phyloP scores from a whole-genome alignment of 2,888 invertebrate species.

The Rhynchonema sp. region DNA sequence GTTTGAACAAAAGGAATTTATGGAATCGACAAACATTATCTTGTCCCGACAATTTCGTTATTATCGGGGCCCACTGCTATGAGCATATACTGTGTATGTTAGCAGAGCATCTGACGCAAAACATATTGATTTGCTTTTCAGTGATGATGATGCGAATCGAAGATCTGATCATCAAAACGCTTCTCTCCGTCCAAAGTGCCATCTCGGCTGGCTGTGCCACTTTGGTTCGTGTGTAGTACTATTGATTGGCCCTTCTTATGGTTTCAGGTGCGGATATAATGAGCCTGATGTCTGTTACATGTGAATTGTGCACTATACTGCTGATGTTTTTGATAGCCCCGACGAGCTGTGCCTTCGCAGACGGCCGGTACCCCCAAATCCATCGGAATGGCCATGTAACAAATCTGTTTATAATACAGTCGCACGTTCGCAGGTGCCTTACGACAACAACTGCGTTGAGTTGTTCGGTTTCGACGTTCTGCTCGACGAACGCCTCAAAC shows the following conservation, averaged over 20 bases:
- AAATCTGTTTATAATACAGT: too few relatives aligned
- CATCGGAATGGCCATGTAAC: background rate
- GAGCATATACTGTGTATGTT: too few relatives aligned
- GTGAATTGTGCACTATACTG: conserved; percentile 1
- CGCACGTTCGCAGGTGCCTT: background rate
- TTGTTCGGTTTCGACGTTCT: conserved; percentile 76
- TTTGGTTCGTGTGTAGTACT: conserved; percentile 72
- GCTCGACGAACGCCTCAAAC: conserved; percentile 70
- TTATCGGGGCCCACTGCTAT: too few relatives aligned
- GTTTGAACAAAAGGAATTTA: too few relatives aligned
- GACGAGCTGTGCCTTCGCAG: too few relatives aligned
- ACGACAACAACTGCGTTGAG: conserved; percentile 19
- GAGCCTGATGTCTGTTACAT: conserved; percentile 14
- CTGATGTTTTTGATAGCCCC: too few relatives aligned
- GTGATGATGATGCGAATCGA: conserved; percentile 75
- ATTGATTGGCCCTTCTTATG: conserved; percentile 24
- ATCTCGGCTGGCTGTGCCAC: conserved; percentile 41
- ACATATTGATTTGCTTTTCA: conserved; percentile 21
- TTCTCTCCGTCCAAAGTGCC: conserved; percentile 44
- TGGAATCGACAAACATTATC: too few relatives aligned
- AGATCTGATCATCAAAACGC: conserved; percentile 75
- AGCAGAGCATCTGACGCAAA: too few relatives aligned
- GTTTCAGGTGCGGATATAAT: too few relatives aligned
- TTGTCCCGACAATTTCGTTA: too few relatives aligned
- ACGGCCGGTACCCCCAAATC: background rate